Evolutionary conservation across 2,888 invertebrate species (phyloP).

Genomic region (Orthosia cruda): DNA sequence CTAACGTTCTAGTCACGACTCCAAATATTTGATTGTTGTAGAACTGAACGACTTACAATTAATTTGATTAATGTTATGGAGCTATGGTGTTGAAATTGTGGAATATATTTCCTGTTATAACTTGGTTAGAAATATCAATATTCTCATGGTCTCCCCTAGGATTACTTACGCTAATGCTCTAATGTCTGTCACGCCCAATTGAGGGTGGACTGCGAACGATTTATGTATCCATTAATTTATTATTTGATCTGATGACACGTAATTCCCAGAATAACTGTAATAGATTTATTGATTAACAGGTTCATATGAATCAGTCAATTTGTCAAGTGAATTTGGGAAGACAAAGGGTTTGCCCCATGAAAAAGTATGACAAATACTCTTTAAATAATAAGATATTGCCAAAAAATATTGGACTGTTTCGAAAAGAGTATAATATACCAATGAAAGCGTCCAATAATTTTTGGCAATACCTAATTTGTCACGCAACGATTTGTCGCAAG

Average conservation of each 20-base stretch:
- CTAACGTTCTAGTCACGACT: constrained; percentile 38
- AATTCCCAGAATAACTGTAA: background rate
- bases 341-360: no score
- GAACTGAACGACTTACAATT: constrained; percentile 40
- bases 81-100: constrained; percentile 23
- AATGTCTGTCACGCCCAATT: constrained; percentile 12
- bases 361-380: no score
- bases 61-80: constrained; percentile 44
- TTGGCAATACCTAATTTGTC: no score
- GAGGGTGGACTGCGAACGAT: background rate
- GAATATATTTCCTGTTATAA: constrained; percentile 11
- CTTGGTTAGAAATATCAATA: background rate
- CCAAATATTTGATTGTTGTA: constrained; percentile 50
- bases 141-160: background rate
- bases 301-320: no score
- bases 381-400: no score
- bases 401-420: no score
- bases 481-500: no score
- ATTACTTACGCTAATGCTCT: background rate
- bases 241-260: background rate
- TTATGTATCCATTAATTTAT: background rate
- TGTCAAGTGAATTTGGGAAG: no score
- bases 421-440: no score
- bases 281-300: background rate
- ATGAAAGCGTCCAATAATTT: no score